A percentile compares a stretch with the other conserved stretches of the same genome.
Evolutionary conservation across 2,888 invertebrate species (phyloP).

Genomic region (Ochlodes sylvanus): DNA sequence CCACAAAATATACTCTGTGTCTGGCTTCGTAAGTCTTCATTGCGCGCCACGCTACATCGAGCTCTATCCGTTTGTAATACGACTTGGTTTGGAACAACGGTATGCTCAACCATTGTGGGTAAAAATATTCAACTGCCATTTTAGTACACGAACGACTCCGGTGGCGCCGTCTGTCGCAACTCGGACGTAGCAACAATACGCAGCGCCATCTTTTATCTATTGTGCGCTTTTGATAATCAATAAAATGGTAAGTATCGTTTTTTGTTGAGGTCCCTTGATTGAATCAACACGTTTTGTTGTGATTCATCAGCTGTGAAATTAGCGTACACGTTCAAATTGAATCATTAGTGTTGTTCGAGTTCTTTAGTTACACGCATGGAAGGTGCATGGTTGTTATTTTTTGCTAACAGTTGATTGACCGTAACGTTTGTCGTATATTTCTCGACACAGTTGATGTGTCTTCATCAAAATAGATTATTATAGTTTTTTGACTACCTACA

Average conservation of each 20-base stretch:
- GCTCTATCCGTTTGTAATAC: slow-evolving; percentile 50
- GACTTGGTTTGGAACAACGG: slow-evolving; percentile 51
- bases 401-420: slow-evolving; percentile 27
- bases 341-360: slow-evolving; percentile 39
- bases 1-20: slow-evolving; percentile 77
- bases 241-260: slow-evolving; percentile 63
- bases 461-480: neutral
- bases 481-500: too few relatives aligned
- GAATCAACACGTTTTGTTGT: slow-evolving; percentile 42
- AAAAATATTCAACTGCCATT: slow-evolving; percentile 84
- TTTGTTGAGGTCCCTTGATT: slow-evolving; percentile 40
- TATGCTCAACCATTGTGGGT: slow-evolving; percentile 59
- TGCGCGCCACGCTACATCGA: slow-evolving; percentile 48
- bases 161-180: slow-evolving; percentile 82
- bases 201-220: slow-evolving; percentile 83
- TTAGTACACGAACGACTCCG: slow-evolving; percentile 81
- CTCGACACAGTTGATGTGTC: neutral
- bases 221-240: slow-evolving; percentile 78
- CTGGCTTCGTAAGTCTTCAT: slow-evolving; percentile 73
- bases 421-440: neutral
- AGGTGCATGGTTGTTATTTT: slow-evolving; percentile 27
- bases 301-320: slow-evolving; percentile 45
- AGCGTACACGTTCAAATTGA: slow-evolving; percentile 41
- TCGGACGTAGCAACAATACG: slow-evolving; percentile 75
- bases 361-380: slow-evolving; percentile 30